Conservation (phyloP, 2,888 invertebrate species). For the Caenorhabditis uteleia region DNA sequence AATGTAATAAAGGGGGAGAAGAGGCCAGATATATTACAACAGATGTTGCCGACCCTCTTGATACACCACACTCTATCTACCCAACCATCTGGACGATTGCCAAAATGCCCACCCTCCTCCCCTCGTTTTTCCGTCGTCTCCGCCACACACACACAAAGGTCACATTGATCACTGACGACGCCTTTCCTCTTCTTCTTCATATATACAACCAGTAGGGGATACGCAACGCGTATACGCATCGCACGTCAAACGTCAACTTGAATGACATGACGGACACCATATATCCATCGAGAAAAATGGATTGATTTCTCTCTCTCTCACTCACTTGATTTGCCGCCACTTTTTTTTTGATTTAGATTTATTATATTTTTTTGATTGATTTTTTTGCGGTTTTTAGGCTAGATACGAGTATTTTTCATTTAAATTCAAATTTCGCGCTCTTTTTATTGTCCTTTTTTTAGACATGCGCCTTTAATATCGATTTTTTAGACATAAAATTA, state of each 20-base stretch:
- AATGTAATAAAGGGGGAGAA: no score
- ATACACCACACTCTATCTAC: no score
- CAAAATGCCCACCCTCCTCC: slow-evolving; percentile 7
- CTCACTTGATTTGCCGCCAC: neutral
- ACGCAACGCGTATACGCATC: slow-evolving; percentile 35
- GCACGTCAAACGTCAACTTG: slow-evolving; percentile 44
- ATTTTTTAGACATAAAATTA: no score
- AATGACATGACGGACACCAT: slow-evolving; percentile 1
- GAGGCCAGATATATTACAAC: no score
- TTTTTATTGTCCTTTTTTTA: neutral
- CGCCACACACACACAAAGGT: slow-evolving; percentile 2
- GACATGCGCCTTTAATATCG: no score
- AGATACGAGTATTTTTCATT: neutral
- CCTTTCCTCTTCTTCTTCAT: neutral
- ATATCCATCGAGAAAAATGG: neutral
- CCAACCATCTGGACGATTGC: slow-evolving; percentile 22
- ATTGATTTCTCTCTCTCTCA: neutral
- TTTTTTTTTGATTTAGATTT: slow-evolving; percentile 1
- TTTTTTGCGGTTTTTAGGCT: neutral
- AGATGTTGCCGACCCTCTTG: no score
- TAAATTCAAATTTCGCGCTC: neutral
- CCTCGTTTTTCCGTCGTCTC: slow-evolving; percentile 1
- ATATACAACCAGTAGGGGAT: neutral
- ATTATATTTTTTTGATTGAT: neutral
- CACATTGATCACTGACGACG: slow-evolving; percentile 5